Base-by-base conservation (phyloP, 2,113 vertebrate genomes). In the Butorides virescens region DNA sequence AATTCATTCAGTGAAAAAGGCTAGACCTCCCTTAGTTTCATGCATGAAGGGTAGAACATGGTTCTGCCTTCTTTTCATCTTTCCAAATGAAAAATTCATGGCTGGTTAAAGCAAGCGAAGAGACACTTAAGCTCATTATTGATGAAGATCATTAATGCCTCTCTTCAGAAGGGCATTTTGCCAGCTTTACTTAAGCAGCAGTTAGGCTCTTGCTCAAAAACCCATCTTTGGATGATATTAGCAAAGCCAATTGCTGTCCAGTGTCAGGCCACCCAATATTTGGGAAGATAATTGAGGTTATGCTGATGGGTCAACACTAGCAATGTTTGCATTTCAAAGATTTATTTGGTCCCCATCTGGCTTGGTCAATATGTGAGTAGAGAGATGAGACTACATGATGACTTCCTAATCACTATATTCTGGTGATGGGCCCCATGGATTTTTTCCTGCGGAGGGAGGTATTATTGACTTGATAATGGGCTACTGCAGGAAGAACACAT, bases 71-170 rank as follows among this genome's bases (percentile, higher is more conserved):
- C 73, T 81, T 89, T 58, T 44, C 27, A 26, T 65, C 67, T 91
- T 92, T 95, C 46, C 80, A 91, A 85, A 92, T 90, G 29, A 95
- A 97, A 93, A 93, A 90, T 58, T 89, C n/a, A 86, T 70, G 53
- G 27, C 36, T 95, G 44, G 34, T 68, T 93, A 95, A 87, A 91
- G 83, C 25, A 92, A 89, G 80, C 7, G 3, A 58, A 37, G 58
- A 86, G 66, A 93, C 66, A 73, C 65, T 87, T 91, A 79, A 85
- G 56, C 56, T 92, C 66, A 93, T 94, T 94, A 95, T 79, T 95
- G 76, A 93, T 95, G 73, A 92, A 87, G 61, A 91, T 73, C 50
- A 62, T 76, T 91, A 94, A 76, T 76, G 63, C 22, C 26, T 92
- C 44, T 84, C 62, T 90, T 90, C 77, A 93, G 84, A 85, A 85